A percentile compares a stretch with the other conserved stretches of the same genome.
These are phyloP conservation scores for Nephrotoma flavescens DNA, from an alignment of 2,888 invertebrate species.

Conservation along the genomic window DNA sequence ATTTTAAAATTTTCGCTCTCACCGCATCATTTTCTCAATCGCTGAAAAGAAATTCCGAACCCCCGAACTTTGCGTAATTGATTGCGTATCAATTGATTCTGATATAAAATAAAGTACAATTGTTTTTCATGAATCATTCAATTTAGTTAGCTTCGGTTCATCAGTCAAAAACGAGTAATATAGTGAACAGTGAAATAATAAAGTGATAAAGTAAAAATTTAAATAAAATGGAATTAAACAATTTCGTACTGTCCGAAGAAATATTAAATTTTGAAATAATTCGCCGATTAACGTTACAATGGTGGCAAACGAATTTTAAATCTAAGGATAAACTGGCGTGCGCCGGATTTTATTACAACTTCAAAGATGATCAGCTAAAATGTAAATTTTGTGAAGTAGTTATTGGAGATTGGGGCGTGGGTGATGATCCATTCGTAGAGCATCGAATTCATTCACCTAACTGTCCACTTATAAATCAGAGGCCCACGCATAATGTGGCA, in stretches of 20 bases:
- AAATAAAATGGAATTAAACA: background rate
- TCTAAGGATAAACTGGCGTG: constrained; percentile 41
- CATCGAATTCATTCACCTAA: constrained; percentile 68
- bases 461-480: constrained; percentile 58
- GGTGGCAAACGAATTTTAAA: background rate
- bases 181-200: background rate
- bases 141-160: background rate
- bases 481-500: constrained; percentile 49
- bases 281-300: background rate
- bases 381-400: constrained; percentile 71
- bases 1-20: too few species aligned
- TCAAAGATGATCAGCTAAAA: constrained; percentile 58
- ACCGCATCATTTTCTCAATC: too few species aligned
- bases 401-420: constrained; percentile 65
- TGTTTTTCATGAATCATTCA: too few species aligned
- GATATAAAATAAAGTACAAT: too few species aligned
- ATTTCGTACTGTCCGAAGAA: background rate
- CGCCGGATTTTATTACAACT: constrained; percentile 71
- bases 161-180: background rate
- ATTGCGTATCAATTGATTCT: too few species aligned
- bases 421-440: constrained; percentile 65
- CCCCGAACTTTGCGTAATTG: too few species aligned
- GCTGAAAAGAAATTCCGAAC: too few species aligned
- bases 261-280: background rate
- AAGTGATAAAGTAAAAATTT: background rate